Base-by-base conservation (phyloP, 2,888 invertebrate genomes). In the Drosophila pegasa region DNA sequence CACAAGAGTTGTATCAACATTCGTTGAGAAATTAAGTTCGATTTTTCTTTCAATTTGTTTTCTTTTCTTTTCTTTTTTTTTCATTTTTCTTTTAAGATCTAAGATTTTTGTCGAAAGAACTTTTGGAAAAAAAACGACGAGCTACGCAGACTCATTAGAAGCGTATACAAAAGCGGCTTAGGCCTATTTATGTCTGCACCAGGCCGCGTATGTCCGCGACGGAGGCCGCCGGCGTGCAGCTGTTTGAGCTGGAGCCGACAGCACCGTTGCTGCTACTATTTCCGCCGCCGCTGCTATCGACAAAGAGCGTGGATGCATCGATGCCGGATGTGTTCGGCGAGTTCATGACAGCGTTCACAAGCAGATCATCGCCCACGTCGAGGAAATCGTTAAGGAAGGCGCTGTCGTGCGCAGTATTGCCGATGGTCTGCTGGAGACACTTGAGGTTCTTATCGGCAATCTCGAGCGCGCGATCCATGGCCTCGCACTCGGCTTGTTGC, bases 401-500 rank as follows among this genome's bases (percentile, higher is more conserved):
- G 58, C 88, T 84, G 80, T 92, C 91, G 31, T 78, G 78, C 16
- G 61, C 85, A 5, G 90, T 68, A 64, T 79, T 86, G 55, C 90
- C 90, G 45, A 91, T 90, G 54, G 94, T 95, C 91, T 95, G 95
- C 90, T 95, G 95, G 82, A 95, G 91, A 63, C 95, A 95, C 91
- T 95, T 94, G 20, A 95, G 94, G 89, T 95, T 95, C 89, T 95
- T 95, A 89, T 96, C 95, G 45, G 96, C 96, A 50, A 95, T 95
- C 80, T 96, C 96, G 71, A 98, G 92, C 9, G 97, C 97, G 66
- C 97, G 95, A 90, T 97, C 97, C 82, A 98, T 92, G 91, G 97
- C 97, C 78, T 97, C 97, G 35, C 97, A 95, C 92, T 98, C 97
- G 89, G 97, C 97, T 90, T 95, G 94, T 51, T 95, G 92, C 62